These are phyloP conservation scores for Pyrgus malvae DNA, from an alignment of 2,888 invertebrate genomes.

Conservation along the genomic window DNA sequence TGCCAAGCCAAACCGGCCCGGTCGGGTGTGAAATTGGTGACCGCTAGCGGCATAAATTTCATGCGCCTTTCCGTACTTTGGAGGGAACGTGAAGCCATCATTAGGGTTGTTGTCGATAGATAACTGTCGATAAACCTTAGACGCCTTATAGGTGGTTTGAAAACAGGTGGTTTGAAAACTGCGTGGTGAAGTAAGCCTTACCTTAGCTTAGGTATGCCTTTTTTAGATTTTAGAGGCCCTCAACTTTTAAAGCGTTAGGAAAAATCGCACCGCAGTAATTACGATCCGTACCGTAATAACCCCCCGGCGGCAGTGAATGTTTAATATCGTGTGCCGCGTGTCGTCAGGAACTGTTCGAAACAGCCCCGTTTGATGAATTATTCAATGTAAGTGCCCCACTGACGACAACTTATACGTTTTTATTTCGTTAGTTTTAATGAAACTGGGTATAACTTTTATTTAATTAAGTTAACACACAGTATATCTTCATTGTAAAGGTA, in stretches of 20 bases:
- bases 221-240: neutral
- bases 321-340: slow-evolving; percentile 12
- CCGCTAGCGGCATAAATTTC: too few relatives aligned
- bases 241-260: neutral
- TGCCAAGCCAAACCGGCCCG: too few relatives aligned
- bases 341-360: slow-evolving; percentile 12
- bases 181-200: too few relatives aligned
- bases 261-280: slow-evolving; percentile 13
- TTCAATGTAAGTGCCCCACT: slow-evolving; percentile 16
- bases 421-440: slow-evolving; percentile 7
- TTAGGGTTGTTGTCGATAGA: too few relatives aligned
- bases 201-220: too few relatives aligned
- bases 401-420: slow-evolving; percentile 3
- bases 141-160: too few relatives aligned
- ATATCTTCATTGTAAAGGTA: too few relatives aligned
- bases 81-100: too few relatives aligned
- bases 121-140: too few relatives aligned
- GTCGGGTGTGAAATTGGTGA: too few relatives aligned
- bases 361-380: slow-evolving; percentile 20
- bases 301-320: slow-evolving; percentile 10
- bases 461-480: neutral
- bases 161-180: too few relatives aligned
- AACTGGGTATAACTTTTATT: slow-evolving; percentile 15
- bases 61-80: too few relatives aligned
- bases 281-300: slow-evolving; percentile 17